Base-by-base conservation (phyloP, 2,888 invertebrate genomes). In the Epistrophe grossulariae region DNA sequence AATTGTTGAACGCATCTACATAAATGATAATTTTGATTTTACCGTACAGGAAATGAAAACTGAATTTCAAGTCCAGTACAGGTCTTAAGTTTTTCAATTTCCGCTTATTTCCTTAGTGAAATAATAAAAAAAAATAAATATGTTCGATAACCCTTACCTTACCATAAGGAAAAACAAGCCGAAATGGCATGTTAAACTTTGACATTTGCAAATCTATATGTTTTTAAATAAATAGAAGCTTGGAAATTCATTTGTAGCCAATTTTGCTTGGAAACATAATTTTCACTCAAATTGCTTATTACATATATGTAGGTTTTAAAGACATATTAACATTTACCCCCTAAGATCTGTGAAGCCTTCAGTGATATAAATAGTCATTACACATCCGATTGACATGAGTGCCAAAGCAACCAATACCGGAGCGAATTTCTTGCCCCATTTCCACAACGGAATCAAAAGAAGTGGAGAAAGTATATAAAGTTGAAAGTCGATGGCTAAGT, bases 401-500 rank as follows among this genome's bases (percentile, higher is more conserved):
- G 84, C 72, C 43, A 88, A 40, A 2, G 89, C 28, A 1, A 90
- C 68, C 7, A 91, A 77, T 0, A 74, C 89, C 0, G 79, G 81
- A 1, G 89, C 70, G 3, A 89, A 90, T 59, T 88, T 90, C 50
- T 84, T 90, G 24, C 91, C 90, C 91, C 91, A 91, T 35, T 89
- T 91, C 84, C 92, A 92, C 19, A 94, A 89, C 0, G 93, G 92
- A 50, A 93, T 91, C 24, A 94, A 90, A 5, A 94, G 88, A 0
- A 94, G 73, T 0, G 94, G 94, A 0, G 94, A 93, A n/a, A 94
- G 71, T 64, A 94, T 90, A 88, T 93, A 94, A 28, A 94, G 90
- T 89, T 95, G 94, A 91, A 94, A 94, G 71, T 94, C 94, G 2
- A 94, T 93, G 2, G 94, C 93, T 15, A 95, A 89, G 85, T 94